Percentiles rank a stretch among this genome's conserved stretches.
Evolutionary conservation across 2,888 invertebrate species (phyloP).

Genomic region (Luperina testacea): DNA sequence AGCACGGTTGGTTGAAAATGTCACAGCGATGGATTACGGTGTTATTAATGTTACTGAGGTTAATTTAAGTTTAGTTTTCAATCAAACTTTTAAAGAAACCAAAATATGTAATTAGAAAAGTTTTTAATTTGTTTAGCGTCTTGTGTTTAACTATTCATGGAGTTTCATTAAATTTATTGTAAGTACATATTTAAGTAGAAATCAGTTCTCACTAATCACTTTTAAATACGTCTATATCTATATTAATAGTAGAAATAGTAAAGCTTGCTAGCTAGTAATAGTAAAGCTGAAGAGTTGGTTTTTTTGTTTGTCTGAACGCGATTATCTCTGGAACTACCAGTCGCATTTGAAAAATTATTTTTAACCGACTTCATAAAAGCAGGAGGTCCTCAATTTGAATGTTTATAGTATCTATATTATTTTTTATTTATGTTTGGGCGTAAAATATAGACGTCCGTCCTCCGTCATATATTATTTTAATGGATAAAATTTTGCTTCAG

Average conservation of each 20-base stretch:
- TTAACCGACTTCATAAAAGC: too few relatives aligned
- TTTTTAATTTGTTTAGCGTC: conserved; percentile 14
- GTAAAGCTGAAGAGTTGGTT: neutral
- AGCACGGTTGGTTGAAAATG: conserved; percentile 37
- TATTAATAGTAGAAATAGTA: neutral
- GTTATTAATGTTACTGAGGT: conserved; percentile 42
- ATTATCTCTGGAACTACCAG: too few relatives aligned
- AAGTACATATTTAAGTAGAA: neutral
- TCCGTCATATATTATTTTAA: too few relatives aligned
- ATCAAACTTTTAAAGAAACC: conserved; percentile 1
- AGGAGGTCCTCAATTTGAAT: too few relatives aligned
- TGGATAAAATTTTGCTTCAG: too few relatives aligned
- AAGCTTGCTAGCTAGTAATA: too few relatives aligned
- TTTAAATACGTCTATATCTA: neutral
- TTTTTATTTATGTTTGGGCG: too few relatives aligned
- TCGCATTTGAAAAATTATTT: too few relatives aligned
- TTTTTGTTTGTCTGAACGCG: neutral
- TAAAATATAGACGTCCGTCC: too few relatives aligned
- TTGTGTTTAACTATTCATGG: conserved; percentile 1
- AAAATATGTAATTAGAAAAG: conserved; percentile 3
- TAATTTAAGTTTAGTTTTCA: conserved; percentile 42
- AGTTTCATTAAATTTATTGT: conserved; percentile 12
- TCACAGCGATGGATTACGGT: conserved; percentile 36
- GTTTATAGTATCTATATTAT: too few relatives aligned
- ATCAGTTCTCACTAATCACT: neutral